Percentiles rank a stretch among this genome's conserved stretches.
Conservation (phyloP, 2,113 vertebrate species). For the Sylvilagus bachmani region DNA sequence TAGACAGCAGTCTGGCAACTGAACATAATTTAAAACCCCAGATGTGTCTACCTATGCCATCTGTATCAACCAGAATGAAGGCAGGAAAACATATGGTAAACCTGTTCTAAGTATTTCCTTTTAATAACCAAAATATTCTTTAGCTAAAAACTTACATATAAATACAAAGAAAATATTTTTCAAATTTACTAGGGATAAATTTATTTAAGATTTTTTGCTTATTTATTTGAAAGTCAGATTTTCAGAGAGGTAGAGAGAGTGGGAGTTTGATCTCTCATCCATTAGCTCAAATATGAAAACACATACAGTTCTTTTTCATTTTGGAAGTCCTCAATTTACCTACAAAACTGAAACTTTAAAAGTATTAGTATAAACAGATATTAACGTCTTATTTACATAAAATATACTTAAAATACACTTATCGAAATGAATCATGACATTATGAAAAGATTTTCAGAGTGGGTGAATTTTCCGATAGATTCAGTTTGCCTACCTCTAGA, state of each 20-base stretch:
- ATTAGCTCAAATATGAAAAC: background rate
- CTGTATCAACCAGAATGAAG: background rate
- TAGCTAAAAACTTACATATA: background rate
- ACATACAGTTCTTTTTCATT: background rate
- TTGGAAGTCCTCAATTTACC: background rate
- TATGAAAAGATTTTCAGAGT: background rate
- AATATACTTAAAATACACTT: background rate
- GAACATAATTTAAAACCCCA: background rate
- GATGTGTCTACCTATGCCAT: background rate
- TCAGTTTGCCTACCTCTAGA: background rate
- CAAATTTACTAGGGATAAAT: background rate
- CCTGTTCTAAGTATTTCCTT: background rate
- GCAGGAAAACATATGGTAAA: background rate
- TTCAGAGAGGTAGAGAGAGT: too few species aligned
- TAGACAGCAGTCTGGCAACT: background rate
- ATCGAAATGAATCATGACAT: background rate
- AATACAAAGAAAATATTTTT: background rate
- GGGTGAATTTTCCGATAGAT: background rate
- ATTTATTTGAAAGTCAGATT: too few species aligned
- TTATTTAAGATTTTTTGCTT: too few species aligned
- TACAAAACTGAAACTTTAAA: background rate
- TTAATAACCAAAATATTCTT: background rate
- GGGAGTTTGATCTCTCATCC: too few species aligned
- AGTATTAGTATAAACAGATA: background rate
- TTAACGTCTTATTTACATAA: background rate